Percentiles rank a stretch among this genome's conserved stretches.
Conservation (phyloP, 1,140 invertebrate genomes). For the Cheumatopsyche charites region DNA sequence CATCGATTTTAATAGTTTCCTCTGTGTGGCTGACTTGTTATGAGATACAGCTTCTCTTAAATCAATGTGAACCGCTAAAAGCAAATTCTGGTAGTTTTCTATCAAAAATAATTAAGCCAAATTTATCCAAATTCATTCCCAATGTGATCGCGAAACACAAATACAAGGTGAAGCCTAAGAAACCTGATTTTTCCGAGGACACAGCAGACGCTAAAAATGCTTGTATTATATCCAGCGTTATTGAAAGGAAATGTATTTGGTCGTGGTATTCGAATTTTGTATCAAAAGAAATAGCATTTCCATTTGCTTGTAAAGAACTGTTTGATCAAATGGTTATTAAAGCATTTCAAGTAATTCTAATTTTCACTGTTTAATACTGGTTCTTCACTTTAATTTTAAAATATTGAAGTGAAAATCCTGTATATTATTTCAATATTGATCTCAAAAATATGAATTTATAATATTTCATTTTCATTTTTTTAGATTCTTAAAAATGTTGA, state of each 20-base stretch:
- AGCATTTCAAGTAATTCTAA: conserved; percentile 54
- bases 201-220: conserved; percentile 52
- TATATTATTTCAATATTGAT: no score
- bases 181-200: not conserved
- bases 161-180: not conserved
- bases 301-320: conserved; percentile 60
- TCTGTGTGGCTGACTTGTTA: conserved; percentile 55
- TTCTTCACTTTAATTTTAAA: conserved; percentile 11
- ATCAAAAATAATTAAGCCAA: not conserved
- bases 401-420: no score
- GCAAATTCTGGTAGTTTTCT: conserved; percentile 53
- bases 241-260: conserved; percentile 58
- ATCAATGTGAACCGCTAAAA: conserved; percentile 56
- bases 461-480: no score
- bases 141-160: not conserved
- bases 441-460: no score
- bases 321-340: conserved; percentile 60
- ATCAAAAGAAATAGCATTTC: conserved; percentile 60
- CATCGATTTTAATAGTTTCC: conserved; percentile 52
- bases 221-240: conserved; percentile 55
- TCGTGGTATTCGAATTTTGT: conserved; percentile 60
- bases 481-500: conserved; percentile 59
- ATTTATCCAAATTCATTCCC: not conserved
- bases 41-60: conserved; percentile 56
- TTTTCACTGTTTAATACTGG: no score